Percentiles rank a stretch among this genome's conserved stretches.
Conservation (phyloP, 2,888 invertebrate species). For the Drosophila subquinaria region DNA sequence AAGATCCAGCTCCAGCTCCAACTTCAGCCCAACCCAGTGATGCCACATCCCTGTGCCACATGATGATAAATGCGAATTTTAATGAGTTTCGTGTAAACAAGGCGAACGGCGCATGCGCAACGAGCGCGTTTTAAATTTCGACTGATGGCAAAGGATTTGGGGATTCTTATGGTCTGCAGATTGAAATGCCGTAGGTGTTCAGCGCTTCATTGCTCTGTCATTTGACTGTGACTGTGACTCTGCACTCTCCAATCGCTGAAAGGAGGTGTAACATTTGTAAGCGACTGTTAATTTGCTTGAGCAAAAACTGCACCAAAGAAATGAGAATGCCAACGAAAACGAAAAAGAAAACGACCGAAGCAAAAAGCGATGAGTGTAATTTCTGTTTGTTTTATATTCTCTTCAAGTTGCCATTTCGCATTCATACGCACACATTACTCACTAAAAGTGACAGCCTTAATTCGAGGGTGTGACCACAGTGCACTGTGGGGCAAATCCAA, state of each 20-base stretch:
- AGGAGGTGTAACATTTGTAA: constrained; percentile 73
- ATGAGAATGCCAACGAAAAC: constrained; percentile 5
- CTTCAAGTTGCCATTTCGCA: constrained; percentile 34
- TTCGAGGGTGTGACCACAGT: constrained; percentile 71
- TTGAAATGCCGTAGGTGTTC: constrained; percentile 76
- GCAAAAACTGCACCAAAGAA: constrained; percentile 7
- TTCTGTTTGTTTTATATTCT: constrained; percentile 58
- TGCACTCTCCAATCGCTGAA: constrained; percentile 56
- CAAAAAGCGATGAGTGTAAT: constrained; percentile 27
- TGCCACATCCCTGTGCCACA: constrained; percentile 44
- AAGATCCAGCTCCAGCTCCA: not conserved
- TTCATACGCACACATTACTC: constrained; percentile 68
- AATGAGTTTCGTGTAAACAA: constrained; percentile 84
- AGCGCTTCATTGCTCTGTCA: constrained; percentile 68
- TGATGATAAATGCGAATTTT: constrained; percentile 84
- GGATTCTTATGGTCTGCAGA: constrained; percentile 55
- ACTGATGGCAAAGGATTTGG: constrained; percentile 53
- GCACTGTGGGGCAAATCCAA: constrained; percentile 21
- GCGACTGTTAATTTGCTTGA: constrained; percentile 80
- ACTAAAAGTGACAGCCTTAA: constrained; percentile 76
- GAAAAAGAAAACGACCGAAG: constrained; percentile 1
- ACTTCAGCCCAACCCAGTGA: constrained; percentile 38
- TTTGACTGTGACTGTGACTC: constrained; percentile 30
- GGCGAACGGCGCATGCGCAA: constrained; percentile 35
- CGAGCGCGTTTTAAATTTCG: constrained; percentile 49